A percentile compares a stretch with the other conserved stretches of the same genome.
phyloP scores from a whole-genome alignment of 1,140 invertebrate genomes.

The Araneus ventricosus region DNA sequence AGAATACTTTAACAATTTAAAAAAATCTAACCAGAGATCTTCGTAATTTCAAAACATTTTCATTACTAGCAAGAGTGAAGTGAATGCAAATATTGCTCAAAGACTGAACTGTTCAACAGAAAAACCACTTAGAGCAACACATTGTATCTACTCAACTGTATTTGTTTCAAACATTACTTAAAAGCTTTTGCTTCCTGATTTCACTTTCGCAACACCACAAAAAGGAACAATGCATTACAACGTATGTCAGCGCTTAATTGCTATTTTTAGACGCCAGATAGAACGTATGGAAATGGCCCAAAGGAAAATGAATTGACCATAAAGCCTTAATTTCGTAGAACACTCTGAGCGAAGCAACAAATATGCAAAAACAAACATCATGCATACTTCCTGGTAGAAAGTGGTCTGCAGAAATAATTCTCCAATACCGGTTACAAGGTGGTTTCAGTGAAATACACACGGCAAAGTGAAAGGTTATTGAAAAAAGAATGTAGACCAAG shows the following conservation, averaged over 20 bases:
- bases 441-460: not conserved
- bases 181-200: not conserved
- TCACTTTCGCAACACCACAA: not conserved
- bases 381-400: not conserved
- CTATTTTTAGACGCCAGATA: not conserved
- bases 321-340: not conserved
- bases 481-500: not conserved
- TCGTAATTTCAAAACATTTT: too few relatives aligned
- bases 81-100: too few relatives aligned
- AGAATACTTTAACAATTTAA: too few relatives aligned
- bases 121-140: too few relatives aligned
- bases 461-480: not conserved
- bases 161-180: not conserved
- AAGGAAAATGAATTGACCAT: too few relatives aligned
- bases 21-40: too few relatives aligned
- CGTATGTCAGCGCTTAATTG: not conserved
- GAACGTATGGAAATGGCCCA: too few relatives aligned
- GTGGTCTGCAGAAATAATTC: conserved; percentile 9
- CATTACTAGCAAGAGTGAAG: too few relatives aligned
- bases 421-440: not conserved
- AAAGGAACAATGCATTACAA: too few relatives aligned
- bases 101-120: too few relatives aligned
- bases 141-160: not conserved
- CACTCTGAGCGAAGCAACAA: not conserved
- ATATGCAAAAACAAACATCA: too few relatives aligned